Conservation (phyloP, 2,113 vertebrate species). For the Mesocricetus auratus region DNA sequence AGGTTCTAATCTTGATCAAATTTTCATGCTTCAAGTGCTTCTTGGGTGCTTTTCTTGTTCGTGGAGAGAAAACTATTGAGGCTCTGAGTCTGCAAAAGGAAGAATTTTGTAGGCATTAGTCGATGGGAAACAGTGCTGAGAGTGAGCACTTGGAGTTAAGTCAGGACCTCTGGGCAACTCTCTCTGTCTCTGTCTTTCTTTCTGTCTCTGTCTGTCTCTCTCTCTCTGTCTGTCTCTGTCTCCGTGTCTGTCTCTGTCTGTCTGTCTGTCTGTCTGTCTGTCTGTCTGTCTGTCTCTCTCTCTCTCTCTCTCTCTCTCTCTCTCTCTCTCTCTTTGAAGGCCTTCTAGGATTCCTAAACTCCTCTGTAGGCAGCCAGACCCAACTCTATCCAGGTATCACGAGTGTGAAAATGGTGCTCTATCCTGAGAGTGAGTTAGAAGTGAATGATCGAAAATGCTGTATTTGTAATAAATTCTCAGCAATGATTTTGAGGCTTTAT, state of each 20-base stretch:
- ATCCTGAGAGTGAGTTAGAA: not conserved
- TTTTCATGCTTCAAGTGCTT: constrained; percentile 1
- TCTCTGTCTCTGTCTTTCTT: rapidly evolving
- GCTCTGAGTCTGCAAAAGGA: not conserved
- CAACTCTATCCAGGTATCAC: not conserved
- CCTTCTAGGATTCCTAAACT: not conserved
- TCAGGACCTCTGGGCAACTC: not conserved
- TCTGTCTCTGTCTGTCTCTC: no score
- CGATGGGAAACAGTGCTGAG: not conserved
- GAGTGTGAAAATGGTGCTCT: not conserved
- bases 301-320: no score
- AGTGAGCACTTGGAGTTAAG: not conserved
- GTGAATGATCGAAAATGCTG: not conserved
- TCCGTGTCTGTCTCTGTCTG: rapidly evolving
- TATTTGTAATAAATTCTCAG: not conserved
- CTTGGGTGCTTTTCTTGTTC: not conserved
- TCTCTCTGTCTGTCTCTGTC: no score
- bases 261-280: no score
- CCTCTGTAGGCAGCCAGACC: not conserved
- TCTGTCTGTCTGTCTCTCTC: no score
- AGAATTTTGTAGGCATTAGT: not conserved
- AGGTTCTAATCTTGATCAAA: not conserved
- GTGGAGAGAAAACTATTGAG: not conserved
- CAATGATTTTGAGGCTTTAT: not conserved
- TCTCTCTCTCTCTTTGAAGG: not conserved